phyloP scores from a whole-genome alignment of 2,113 vertebrate genomes.

The Amphiprion ocellaris region DNA sequence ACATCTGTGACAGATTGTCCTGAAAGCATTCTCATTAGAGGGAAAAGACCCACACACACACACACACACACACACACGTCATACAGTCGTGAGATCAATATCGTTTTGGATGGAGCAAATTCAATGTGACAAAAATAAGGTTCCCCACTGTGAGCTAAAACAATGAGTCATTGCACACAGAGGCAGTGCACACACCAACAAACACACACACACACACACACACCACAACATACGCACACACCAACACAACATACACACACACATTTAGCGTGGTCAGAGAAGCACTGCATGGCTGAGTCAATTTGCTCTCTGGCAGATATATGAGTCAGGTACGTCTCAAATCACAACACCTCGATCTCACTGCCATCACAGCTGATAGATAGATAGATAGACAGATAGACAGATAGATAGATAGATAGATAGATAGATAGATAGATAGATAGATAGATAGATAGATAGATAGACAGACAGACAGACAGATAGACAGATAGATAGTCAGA shows the following conservation, averaged over 20 bases:
- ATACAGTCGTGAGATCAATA: constrained; percentile 4
- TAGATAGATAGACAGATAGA: background rate
- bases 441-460: constrained; percentile 2
- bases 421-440: constrained; percentile 10
- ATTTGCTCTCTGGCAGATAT: constrained; percentile 14
- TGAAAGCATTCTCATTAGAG: constrained; percentile 19
- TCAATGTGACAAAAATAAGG: constrained; percentile 21
- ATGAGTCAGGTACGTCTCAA: constrained; percentile 8
- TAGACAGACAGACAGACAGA: background rate
- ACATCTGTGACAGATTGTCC: background rate
- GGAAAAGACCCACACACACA: constrained; percentile 12
- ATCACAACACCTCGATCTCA: background rate
- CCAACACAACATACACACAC: background rate
- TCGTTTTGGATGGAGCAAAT: constrained; percentile 36
- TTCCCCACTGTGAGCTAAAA: constrained; percentile 19
- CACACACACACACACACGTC: constrained; percentile 19
- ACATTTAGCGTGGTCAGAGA: background rate
- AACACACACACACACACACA: background rate
- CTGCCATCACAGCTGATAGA: background rate
- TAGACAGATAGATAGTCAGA: constrained; percentile 6
- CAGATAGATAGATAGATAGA: constrained; percentile 8
- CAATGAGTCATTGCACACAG: constrained; percentile 7
- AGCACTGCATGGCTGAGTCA: background rate
- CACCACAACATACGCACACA: background rate
- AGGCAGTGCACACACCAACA: background rate